Evolutionary conservation across 2,888 invertebrate species (phyloP).

Genomic region (Shargacucullia verbasci): DNA sequence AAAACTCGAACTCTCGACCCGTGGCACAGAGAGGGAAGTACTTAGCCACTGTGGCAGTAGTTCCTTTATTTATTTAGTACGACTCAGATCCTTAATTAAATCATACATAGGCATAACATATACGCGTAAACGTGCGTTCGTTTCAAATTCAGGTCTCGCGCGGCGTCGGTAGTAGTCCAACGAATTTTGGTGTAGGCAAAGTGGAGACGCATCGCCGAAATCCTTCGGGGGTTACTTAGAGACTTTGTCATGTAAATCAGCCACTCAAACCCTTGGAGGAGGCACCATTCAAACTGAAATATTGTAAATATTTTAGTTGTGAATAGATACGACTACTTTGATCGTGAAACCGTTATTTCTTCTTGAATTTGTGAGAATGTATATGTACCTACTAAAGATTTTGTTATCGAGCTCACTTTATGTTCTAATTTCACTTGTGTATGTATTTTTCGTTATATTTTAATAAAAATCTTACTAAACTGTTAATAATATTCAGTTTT

Average conservation of each 20-base stretch:
- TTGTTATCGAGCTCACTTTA: no score
- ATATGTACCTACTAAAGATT: no score
- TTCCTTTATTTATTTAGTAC: conserved; percentile 3
- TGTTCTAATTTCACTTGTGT: no score
- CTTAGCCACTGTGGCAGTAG: no score
- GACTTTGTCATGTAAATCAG: conserved; percentile 86
- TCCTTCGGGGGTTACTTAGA: conserved; percentile 76
- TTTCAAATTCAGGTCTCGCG: conserved; percentile 53
- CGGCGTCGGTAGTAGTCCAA: conserved; percentile 49
- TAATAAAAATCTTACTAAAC: no score
- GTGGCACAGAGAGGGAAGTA: no score
- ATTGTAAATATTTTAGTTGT: conserved; percentile 80
- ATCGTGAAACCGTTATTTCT: conserved; percentile 53
- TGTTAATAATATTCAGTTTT: no score
- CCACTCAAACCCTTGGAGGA: conserved; percentile 73
- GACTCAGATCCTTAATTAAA: conserved; percentile 43
- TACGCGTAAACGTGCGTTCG: conserved; percentile 41
- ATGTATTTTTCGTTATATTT: no score
- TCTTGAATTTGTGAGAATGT: neutral
- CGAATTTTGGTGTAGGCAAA: conserved; percentile 61
- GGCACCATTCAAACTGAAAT: conserved; percentile 76
- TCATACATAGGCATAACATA: conserved; percentile 24
- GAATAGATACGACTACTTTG: conserved; percentile 61
- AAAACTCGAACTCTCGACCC: no score
- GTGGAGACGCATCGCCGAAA: conserved; percentile 67